Conservation (phyloP, 1,140 invertebrate genomes). For the Thaumetopoea pityocampa region DNA sequence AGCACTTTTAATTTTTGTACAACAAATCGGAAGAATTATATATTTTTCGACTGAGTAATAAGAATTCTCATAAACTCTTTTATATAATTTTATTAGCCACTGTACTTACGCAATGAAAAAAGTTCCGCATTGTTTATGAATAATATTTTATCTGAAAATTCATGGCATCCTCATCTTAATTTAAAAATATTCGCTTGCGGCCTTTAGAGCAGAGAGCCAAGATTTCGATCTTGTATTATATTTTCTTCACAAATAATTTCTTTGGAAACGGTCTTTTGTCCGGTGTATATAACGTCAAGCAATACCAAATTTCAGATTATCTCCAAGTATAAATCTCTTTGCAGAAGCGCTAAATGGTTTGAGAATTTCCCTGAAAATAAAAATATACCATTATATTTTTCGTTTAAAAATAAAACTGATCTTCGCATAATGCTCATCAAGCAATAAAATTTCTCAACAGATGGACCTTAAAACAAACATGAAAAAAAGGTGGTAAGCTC, state of each 20-base stretch:
- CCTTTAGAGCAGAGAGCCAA: slow-evolving; percentile 14
- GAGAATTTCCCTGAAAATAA: background rate
- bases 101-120: slow-evolving; percentile 3
- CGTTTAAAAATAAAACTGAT: too few relatives aligned
- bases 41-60: too few relatives aligned
- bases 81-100: too few relatives aligned
- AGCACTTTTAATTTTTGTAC: too few relatives aligned
- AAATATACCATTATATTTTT: slow-evolving; percentile 1
- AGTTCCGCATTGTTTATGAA: slow-evolving; percentile 9
- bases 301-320: slow-evolving; percentile 23
- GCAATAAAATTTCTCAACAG: too few relatives aligned
- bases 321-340: slow-evolving; percentile 24
- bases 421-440: too few relatives aligned
- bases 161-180: slow-evolving; percentile 15
- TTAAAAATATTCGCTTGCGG: slow-evolving; percentile 16
- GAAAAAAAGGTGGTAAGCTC: too few relatives aligned
- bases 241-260: slow-evolving; percentile 32
- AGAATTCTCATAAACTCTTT: too few relatives aligned
- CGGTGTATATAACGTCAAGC: slow-evolving; percentile 24
- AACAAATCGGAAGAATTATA: too few relatives aligned
- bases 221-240: slow-evolving; percentile 27
- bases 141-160: slow-evolving; percentile 10
- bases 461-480: too few relatives aligned
- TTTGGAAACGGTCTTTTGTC: slow-evolving; percentile 22
- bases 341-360: slow-evolving; percentile 10